These are phyloP conservation scores for Diarsia rubi DNA, from an alignment of 2,888 invertebrate species.

Conservation along the genomic window DNA sequence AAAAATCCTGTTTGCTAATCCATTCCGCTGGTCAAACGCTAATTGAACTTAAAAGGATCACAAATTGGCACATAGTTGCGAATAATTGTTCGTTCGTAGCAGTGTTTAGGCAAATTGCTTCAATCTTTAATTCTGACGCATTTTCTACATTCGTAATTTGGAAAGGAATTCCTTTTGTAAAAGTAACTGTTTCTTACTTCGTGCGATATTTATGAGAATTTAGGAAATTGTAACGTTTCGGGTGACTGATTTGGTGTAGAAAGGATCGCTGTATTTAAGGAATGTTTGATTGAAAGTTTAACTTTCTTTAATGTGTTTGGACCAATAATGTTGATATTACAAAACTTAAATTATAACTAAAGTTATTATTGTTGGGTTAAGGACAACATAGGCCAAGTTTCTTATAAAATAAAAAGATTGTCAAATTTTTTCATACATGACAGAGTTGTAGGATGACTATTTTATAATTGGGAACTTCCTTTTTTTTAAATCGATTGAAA, in stretches of 20 bases:
- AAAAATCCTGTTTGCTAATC: conserved; percentile 71
- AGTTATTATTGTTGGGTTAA: too few relatives aligned
- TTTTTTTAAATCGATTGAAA: too few relatives aligned
- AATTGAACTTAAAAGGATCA: conserved; percentile 78
- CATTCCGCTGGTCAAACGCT: conserved; percentile 70
- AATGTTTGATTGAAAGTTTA: not conserved
- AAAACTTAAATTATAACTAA: too few relatives aligned
- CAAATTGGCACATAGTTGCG: conserved; percentile 70
- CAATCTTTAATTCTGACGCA: conserved; percentile 38
- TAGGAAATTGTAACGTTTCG: conserved; percentile 8
- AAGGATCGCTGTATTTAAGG: not conserved
- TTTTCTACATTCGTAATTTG: conserved; percentile 45
- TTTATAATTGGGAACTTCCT: too few relatives aligned
- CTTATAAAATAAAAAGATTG: too few relatives aligned
- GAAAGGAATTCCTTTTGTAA: conserved; percentile 42
- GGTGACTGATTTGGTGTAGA: conserved; percentile 2
- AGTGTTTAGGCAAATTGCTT: conserved; percentile 46
- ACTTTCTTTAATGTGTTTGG: not conserved
- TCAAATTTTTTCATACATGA: too few relatives aligned
- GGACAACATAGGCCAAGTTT: too few relatives aligned
- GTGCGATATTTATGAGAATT: conserved; percentile 33
- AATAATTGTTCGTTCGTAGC: conserved; percentile 45
- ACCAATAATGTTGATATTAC: too few relatives aligned
- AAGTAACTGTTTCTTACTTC: conserved; percentile 19
- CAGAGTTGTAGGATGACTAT: too few relatives aligned